Base-by-base conservation (phyloP, 1,140 invertebrate genomes). In the Heliconius hewitsoni region DNA sequence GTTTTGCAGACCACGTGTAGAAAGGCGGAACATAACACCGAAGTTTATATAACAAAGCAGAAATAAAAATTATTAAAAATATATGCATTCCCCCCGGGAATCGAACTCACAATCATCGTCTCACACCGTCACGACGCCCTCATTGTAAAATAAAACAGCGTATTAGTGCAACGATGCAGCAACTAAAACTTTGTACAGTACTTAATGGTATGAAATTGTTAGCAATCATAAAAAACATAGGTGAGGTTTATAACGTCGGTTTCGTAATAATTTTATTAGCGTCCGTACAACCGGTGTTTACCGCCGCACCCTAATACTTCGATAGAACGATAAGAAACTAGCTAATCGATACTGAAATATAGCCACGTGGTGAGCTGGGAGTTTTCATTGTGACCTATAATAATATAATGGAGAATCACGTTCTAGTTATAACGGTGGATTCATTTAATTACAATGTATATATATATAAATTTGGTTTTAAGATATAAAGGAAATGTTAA, bases 341-440 rank as follows among this genome's bases (percentile, higher is more conserved):
- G 74, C 52, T 76, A 77, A 80, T 80, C 79, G 75, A 80, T 80
- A 80, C 75, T 77, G 73, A 77, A 80, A 77, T 77, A 77, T 80
- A 74, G 71, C 55, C 66, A 50, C 73, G n/a, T 34, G 42, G 39
- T 72, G 70, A 60, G 19, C 75, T 73, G 75, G 50, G 70, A 77
- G 39, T 73, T 77, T 80, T 71, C 75, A 46, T 30, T 80, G 52
- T 73, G 57, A 74, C 39, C n/a, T 55, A 71, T 66, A 76, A 71
- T 66, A 78, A 50, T 73, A 66, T 66, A 27, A 66, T 66, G 23
- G 23, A 6, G 11, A 27, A 23, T 66, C 23, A 66, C 27, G 60
- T 16, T 66, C 60, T 66, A 66, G 60, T 66, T 66, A 8, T 34
- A 34, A 2, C 4, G 34, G 60, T 66, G 11, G 60, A 66, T 66